A percentile compares a stretch with the other conserved stretches of the same genome.
These are phyloP conservation scores for Quadroppia sp. DNA, from an alignment of 2,888 invertebrate genomes.

Conservation along the genomic window DNA sequence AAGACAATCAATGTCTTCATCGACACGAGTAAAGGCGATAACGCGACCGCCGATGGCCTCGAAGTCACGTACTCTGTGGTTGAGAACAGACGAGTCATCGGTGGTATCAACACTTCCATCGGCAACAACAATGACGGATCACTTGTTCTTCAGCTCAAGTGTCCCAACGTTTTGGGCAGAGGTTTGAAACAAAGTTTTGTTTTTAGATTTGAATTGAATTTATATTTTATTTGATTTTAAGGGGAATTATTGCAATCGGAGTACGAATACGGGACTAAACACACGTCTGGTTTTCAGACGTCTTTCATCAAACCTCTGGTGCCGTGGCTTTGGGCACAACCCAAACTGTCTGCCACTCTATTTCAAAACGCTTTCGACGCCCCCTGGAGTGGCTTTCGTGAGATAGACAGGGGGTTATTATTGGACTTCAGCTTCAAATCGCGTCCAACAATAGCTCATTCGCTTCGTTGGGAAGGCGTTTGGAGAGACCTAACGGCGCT, in stretches of 20 bases:
- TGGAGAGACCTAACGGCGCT: conserved; percentile 72
- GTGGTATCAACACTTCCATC: conserved; percentile 78
- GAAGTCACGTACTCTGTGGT: conserved; percentile 82
- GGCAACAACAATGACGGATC: conserved; percentile 88
- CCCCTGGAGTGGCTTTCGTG: conserved; percentile 76
- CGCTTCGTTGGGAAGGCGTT: conserved; percentile 78
- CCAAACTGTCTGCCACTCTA: conserved; percentile 57
- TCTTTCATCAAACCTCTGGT: conserved; percentile 59
- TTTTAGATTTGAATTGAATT: not conserved
- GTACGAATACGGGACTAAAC: conserved; percentile 77
- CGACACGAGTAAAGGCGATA: conserved; percentile 60
- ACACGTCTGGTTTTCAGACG: conserved; percentile 73
- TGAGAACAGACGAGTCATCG: conserved; percentile 75
- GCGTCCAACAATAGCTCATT: conserved; percentile 65
- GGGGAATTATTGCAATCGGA: conserved; percentile 72
- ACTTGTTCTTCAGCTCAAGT: conserved; percentile 63
- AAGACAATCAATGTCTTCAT: conserved; percentile 77
- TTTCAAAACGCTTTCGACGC: conserved; percentile 73
- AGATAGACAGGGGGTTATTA: conserved; percentile 70
- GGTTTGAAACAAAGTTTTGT: conserved; percentile 54
- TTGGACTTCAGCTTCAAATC: conserved; percentile 61
- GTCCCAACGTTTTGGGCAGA: conserved; percentile 80
- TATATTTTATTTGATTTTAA: not conserved
- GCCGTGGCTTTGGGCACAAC: conserved; percentile 31
- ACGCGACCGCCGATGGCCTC: conserved; percentile 66